These are phyloP conservation scores for Seriola aureovittata DNA, from an alignment of 2,113 vertebrate species.

Conservation along the genomic window DNA sequence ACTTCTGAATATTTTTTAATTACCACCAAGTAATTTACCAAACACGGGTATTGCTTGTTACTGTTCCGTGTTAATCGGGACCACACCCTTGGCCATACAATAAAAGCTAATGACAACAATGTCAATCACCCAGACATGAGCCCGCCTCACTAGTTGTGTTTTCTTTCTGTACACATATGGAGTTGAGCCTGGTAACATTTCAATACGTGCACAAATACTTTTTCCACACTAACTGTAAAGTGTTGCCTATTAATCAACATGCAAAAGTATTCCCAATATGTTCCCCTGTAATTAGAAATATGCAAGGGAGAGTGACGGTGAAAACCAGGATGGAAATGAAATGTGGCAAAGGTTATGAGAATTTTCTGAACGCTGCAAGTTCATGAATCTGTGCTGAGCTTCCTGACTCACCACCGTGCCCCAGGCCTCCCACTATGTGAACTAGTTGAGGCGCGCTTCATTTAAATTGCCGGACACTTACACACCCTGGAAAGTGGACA, in stretches of 20 bases:
- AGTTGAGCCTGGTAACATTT: background rate
- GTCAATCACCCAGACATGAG: background rate
- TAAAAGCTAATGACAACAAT: background rate
- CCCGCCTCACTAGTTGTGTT: background rate
- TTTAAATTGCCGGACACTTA: conserved; percentile 66
- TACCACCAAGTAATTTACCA: background rate
- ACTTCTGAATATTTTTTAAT: background rate
- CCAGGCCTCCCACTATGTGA: conserved; percentile 40
- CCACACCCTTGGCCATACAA: too few relatives aligned
- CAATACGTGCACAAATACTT: background rate
- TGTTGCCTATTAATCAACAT: conserved; percentile 19
- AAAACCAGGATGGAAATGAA: conserved; percentile 57
- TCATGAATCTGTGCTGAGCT: conserved; percentile 47
- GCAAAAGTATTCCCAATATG: conserved; percentile 19
- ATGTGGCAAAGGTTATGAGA: conserved; percentile 65
- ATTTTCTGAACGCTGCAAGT: conserved; percentile 40
- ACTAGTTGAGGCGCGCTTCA: conserved; percentile 39
- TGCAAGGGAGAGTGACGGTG: conserved; percentile 34
- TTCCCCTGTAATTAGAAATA: conserved; percentile 41
- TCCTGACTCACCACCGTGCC: conserved; percentile 54
- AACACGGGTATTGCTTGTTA: too few relatives aligned
- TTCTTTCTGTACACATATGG: background rate
- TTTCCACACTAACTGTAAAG: background rate
- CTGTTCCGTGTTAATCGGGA: background rate
- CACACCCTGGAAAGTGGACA: conserved; percentile 58